Percentiles rank a stretch among this genome's conserved stretches.
phyloP scores from a whole-genome alignment of 2,113 vertebrate genomes.

The Climacteris rufus region DNA sequence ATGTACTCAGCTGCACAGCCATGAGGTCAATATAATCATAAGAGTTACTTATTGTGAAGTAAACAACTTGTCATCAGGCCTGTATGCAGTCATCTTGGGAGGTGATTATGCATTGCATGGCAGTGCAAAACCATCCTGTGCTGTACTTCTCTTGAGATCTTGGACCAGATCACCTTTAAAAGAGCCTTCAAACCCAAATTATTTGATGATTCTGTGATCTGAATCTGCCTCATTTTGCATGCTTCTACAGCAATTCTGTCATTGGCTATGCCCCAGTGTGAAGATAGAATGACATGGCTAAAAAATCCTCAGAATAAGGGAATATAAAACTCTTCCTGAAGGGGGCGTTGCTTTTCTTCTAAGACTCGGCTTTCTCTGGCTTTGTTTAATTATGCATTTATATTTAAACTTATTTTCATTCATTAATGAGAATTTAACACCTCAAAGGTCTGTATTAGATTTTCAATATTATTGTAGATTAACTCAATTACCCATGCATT shows the following conservation, averaged over 20 bases:
- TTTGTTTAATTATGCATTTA: neutral
- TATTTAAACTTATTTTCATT: conserved; percentile 2
- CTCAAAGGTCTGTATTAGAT: neutral
- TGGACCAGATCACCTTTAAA: neutral
- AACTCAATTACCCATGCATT: neutral
- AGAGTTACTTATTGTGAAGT: neutral
- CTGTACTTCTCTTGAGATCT: neutral
- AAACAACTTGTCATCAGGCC: neutral
- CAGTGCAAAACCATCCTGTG: neutral
- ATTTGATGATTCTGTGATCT: neutral
- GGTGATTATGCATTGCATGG: rapidly evolving
- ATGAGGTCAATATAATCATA: neutral
- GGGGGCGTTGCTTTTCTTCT: conserved; percentile 24
- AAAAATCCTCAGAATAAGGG: neutral
- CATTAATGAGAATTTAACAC: conserved; percentile 2
- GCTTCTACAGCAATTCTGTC: neutral
- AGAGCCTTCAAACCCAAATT: neutral
- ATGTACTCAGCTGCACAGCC: neutral
- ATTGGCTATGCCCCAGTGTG: neutral
- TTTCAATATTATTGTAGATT: neutral
- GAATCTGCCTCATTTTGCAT: rapidly evolving
- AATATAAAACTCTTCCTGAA: neutral
- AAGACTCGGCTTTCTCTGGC: neutral
- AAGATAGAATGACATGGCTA: neutral
- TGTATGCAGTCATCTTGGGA: neutral